Evolutionary conservation across 2,888 invertebrate species (phyloP).

Genomic region (Venusia cambrica): DNA sequence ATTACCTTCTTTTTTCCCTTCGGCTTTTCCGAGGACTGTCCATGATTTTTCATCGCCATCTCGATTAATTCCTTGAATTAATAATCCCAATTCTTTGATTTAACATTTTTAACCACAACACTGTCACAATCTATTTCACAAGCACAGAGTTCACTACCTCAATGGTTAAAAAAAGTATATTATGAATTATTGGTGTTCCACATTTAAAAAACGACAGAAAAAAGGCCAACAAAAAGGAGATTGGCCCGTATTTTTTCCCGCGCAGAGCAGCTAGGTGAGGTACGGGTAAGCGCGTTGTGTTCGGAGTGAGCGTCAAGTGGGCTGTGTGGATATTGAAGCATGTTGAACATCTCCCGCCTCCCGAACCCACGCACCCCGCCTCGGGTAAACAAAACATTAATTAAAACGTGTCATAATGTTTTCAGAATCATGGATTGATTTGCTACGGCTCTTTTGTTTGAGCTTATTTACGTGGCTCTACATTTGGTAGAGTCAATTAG

Average conservation of each 20-base stretch:
- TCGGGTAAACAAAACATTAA: conserved; percentile 42
- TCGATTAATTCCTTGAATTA: conserved; percentile 35
- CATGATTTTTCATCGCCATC: conserved; percentile 53
- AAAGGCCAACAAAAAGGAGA: conserved; percentile 26
- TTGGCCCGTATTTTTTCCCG: conserved; percentile 37
- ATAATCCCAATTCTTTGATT: too few species aligned
- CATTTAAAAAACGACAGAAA: conserved; percentile 21
- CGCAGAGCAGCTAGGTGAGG: conserved; percentile 32
- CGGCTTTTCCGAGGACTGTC: conserved; percentile 52
- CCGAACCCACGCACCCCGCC: conserved; percentile 52
- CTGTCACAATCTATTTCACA: conserved; percentile 25
- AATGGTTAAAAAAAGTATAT: conserved; percentile 1
- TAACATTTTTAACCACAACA: conserved; percentile 26
- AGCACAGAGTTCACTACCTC: conserved; percentile 20
- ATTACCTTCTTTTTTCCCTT: conserved; percentile 67
- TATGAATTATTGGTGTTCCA: too few species aligned
- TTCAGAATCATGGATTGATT: conserved; percentile 2
- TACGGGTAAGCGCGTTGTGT: conserved; percentile 63
- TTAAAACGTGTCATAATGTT: conserved; percentile 11
- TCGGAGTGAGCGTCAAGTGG: conserved; percentile 57
- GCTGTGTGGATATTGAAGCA: conserved; percentile 28
- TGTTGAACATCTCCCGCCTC: conserved; percentile 47
- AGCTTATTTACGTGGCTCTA: too few species aligned
- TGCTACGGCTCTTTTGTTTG: too few species aligned
- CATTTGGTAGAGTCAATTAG: too few species aligned